Evolutionary conservation across 2,797 vertebrate genomes (phyloP).

Genomic region (Choloepus didactylus): DNA sequence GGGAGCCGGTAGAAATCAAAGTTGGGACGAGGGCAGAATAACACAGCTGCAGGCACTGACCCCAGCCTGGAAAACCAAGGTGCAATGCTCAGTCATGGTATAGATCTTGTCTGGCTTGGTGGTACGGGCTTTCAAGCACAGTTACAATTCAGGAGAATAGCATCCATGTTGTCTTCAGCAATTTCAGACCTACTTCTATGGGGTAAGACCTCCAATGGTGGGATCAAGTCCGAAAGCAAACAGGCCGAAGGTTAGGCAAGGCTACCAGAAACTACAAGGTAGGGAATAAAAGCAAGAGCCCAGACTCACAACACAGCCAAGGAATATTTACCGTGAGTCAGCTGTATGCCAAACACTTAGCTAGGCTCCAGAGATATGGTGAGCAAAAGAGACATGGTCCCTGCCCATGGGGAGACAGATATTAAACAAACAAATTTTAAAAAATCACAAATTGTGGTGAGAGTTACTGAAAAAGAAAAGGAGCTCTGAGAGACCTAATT

Average conservation of each 20-base stretch:
- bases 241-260: not conserved
- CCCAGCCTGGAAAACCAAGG: conserved; percentile 35
- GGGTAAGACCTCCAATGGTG: not conserved
- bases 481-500: not conserved
- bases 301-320: conserved; percentile 28
- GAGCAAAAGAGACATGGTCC: conserved; percentile 28
- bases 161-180: not conserved
- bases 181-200: not conserved
- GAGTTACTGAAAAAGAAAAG: not conserved
- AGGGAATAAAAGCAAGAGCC: conserved; percentile 55
- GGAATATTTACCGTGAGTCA: conserved; percentile 20
- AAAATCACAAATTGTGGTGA: conserved; percentile 30
- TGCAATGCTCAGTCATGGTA: not conserved
- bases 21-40: conserved; percentile 16
- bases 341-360: not conserved
- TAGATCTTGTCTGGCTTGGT: not conserved
- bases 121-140: not conserved
- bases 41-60: conserved; percentile 19
- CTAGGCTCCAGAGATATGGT: not conserved
- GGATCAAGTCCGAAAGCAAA: conserved; percentile 15
- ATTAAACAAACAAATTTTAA: not conserved
- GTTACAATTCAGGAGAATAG: not conserved
- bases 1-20: conserved; percentile 39
- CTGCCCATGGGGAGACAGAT: not conserved
- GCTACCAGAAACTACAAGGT: conserved; percentile 49